Evolutionary conservation across 2,797 vertebrate genomes (phyloP), one percentile per base, ranked within the genome.

Genomic region (Mus minutoides): DNA sequence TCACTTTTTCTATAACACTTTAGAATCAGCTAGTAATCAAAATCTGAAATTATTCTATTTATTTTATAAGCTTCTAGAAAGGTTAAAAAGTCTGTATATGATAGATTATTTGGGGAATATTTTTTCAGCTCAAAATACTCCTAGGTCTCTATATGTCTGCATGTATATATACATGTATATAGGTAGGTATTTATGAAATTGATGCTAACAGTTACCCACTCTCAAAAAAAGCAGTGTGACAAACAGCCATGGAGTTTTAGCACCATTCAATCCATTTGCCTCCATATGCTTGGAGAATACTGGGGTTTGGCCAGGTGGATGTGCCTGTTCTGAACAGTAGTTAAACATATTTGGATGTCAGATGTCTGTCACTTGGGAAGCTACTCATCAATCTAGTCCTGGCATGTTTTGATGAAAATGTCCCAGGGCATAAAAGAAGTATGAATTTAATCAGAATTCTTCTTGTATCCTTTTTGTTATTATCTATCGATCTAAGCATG

Each of bases 21-120:
- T 2, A 54, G 49, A 84, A 77, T 40, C 84, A 90, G 52, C 4
- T 85, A 56, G 49, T 43, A 60, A 62, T 91, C 79, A 95, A 96
- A 93, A 93, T 69, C 14, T 84, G 54, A 19, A 88, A 91, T 92
- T 86, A 79, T 88, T 91, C 76, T 77, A 84, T 87, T 90, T 69
- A 76, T 84, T 92, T 88, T 64, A 88, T 43, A 93, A 90, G 2
- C 13, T 84, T 94, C n/a, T 79, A 2, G n/a, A 83, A n/a, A 69
- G 71, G 49, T 40, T 52, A 12, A 40, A 46, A 58, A n/a, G 77
- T 16, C 90, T 6, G 4, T 6, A 79, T 88, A 21, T 6, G 78
- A 69, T 54, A 83, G 29, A 49, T 71, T 77, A 43, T 62, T 91
- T 82, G 8, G 82, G n/a, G 5, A 11, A 26, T 92, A 17, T 88